Evolutionary conservation across 2,888 invertebrate genomes (phyloP).

Genomic region (Lordiphosa fenestrarum): DNA sequence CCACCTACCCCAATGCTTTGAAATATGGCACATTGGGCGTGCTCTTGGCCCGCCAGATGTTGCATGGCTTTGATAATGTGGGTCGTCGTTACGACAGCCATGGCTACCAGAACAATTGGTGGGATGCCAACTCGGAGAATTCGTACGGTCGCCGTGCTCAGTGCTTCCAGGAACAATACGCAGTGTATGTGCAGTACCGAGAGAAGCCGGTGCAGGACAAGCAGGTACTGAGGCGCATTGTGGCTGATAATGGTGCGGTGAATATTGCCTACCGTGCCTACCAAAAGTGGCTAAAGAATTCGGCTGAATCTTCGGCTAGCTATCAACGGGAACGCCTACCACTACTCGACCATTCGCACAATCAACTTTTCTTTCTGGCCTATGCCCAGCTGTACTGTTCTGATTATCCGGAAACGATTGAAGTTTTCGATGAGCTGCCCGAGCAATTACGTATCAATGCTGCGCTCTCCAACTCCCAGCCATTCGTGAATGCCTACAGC

Average conservation of each 20-base stretch:
- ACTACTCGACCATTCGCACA: conserved; percentile 61
- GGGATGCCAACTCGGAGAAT: conserved; percentile 64
- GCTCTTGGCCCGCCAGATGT: conserved; percentile 74
- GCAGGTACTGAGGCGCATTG: conserved; percentile 49
- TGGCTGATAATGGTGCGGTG: conserved; percentile 76
- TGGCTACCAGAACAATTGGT: conserved; percentile 74
- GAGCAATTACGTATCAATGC: conserved; percentile 71
- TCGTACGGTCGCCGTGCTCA: conserved; percentile 59
- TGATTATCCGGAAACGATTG: conserved; percentile 62
- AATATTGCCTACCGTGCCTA: conserved; percentile 76
- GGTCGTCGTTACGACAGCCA: conserved; percentile 73
- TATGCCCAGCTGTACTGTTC: conserved; percentile 77
- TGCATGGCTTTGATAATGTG: conserved; percentile 74
- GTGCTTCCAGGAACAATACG: conserved; percentile 74
- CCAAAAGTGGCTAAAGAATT: conserved; percentile 70
- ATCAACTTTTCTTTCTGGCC: conserved; percentile 74
- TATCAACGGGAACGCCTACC: conserved; percentile 66
- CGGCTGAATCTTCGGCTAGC: conserved; percentile 50
- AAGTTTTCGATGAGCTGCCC: conserved; percentile 63
- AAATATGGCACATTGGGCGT: conserved; percentile 75
- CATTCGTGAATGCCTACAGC: conserved; percentile 66
- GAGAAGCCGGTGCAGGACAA: conserved; percentile 57
- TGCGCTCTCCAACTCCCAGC: conserved; percentile 69
- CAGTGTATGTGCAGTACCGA: conserved; percentile 59
- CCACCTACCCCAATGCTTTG: conserved; percentile 71